Conservation (phyloP, 1,140 invertebrate species). For the Atta texana region DNA sequence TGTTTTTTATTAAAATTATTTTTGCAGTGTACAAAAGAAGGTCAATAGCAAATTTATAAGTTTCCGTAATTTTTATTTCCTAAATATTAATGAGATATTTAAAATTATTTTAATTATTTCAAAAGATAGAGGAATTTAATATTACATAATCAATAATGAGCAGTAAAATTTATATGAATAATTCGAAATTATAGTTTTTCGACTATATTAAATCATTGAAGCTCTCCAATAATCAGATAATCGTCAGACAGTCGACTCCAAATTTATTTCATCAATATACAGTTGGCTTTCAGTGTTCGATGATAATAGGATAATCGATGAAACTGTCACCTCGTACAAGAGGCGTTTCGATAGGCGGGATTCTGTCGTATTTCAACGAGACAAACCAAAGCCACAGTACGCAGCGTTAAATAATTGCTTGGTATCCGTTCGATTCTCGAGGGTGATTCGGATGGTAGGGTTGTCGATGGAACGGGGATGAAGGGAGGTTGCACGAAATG, state of each 20-base stretch:
- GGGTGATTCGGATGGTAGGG: constrained; percentile 76
- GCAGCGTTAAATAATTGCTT: constrained; percentile 78
- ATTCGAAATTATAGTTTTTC: constrained; percentile 53
- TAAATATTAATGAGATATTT: constrained; percentile 11
- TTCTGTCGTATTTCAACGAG: constrained; percentile 76
- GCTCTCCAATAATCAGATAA: constrained; percentile 65
- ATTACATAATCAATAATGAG: constrained; percentile 11
- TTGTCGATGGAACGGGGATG: constrained; percentile 68
- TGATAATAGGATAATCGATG: constrained; percentile 77
- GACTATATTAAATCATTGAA: constrained; percentile 13
- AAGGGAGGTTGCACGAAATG: constrained; percentile 75
- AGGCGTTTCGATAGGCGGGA: constrained; percentile 73
- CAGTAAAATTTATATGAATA: not conserved
- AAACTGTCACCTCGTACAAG: constrained; percentile 73
- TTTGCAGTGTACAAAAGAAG: not conserved
- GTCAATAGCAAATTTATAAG: not conserved
- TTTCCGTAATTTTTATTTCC: not conserved
- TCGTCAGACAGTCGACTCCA: constrained; percentile 47
- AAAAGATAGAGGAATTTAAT: not conserved
- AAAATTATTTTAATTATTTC: constrained; percentile 17
- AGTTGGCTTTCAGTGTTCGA: constrained; percentile 65
- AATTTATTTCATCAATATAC: constrained; percentile 68
- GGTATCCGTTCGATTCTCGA: constrained; percentile 78
- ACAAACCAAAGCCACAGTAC: constrained; percentile 76
- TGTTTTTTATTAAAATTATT: constrained; percentile 5